phyloP scores from a whole-genome alignment of 2,113 vertebrate species.

The Limanda limanda region DNA sequence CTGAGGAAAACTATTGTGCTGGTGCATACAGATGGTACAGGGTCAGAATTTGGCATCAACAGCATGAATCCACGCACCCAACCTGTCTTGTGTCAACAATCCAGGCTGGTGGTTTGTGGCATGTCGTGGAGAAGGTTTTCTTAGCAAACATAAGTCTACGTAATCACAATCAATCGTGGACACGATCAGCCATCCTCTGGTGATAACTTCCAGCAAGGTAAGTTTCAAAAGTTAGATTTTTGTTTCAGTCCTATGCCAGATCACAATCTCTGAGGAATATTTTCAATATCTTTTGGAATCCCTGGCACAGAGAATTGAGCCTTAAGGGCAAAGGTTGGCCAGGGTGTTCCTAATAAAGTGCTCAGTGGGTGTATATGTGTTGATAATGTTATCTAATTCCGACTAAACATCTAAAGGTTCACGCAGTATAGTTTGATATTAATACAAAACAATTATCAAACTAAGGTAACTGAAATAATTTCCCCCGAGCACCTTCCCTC shows the following conservation, averaged over 20 bases:
- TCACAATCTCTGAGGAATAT: not conserved
- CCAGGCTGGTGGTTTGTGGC: no score
- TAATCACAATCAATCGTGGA: no score
- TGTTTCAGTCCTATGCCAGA: not conserved
- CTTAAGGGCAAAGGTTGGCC: not conserved
- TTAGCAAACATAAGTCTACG: no score
- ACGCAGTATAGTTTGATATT: not conserved
- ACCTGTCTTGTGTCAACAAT: not conserved
- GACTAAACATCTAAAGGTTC: not conserved
- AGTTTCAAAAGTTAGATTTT: not conserved
- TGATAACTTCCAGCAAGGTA: not conserved
- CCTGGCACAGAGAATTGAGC: not conserved
- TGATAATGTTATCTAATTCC: not conserved
- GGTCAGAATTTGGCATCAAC: not conserved
- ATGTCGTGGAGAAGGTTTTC: no score
- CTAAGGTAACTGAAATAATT: constrained; percentile 34
- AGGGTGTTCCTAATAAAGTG: not conserved
- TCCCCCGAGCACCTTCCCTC: constrained; percentile 29
- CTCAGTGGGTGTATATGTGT: not conserved
- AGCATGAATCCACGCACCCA: constrained; percentile 1
- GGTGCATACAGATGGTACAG: not conserved
- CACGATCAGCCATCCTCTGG: not conserved
- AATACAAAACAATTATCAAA: constrained; percentile 20
- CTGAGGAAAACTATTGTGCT: not conserved
- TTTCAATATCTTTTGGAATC: not conserved